A percentile compares a stretch with the other conserved stretches of the same genome.
Evolutionary conservation across 2,888 invertebrate genomes (phyloP).

Genomic region (Allophyes oxyacanthae): DNA sequence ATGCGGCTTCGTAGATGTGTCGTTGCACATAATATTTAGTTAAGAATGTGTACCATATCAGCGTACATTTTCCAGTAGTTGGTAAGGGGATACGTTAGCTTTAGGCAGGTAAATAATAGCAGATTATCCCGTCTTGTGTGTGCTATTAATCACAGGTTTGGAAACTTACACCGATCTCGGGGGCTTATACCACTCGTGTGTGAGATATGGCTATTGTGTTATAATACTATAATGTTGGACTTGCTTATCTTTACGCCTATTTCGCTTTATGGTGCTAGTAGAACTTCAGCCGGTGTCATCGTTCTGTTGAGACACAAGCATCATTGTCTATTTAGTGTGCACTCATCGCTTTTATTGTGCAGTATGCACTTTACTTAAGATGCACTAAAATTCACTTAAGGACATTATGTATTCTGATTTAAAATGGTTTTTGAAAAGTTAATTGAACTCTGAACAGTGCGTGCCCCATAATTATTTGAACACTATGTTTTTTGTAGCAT

Average conservation of each 20-base stretch:
- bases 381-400: no score
- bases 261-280: neutral
- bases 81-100: slow-evolving; percentile 48
- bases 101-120: slow-evolving; percentile 39
- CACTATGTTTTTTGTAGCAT: no score
- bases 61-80: slow-evolving; percentile 44
- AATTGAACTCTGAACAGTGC: no score
- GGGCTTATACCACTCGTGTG: slow-evolving; percentile 34
- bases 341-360: no score
- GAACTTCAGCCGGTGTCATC: neutral
- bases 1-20: no score
- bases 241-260: slow-evolving; percentile 25
- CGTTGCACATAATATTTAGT: slow-evolving; percentile 5
- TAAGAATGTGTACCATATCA: slow-evolving; percentile 22
- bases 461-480: no score
- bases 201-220: slow-evolving; percentile 34
- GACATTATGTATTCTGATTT: no score
- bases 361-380: no score
- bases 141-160: slow-evolving; percentile 73
- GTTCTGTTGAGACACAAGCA: neutral
- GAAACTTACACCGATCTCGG: slow-evolving; percentile 65
- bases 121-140: slow-evolving; percentile 65
- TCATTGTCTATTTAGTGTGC: no score
- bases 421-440: no score
- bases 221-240: slow-evolving; percentile 14